Percentiles rank a stretch among this genome's conserved stretches.
Conservation (phyloP, 2,113 vertebrate genomes). For the Trematocara variabile region DNA sequence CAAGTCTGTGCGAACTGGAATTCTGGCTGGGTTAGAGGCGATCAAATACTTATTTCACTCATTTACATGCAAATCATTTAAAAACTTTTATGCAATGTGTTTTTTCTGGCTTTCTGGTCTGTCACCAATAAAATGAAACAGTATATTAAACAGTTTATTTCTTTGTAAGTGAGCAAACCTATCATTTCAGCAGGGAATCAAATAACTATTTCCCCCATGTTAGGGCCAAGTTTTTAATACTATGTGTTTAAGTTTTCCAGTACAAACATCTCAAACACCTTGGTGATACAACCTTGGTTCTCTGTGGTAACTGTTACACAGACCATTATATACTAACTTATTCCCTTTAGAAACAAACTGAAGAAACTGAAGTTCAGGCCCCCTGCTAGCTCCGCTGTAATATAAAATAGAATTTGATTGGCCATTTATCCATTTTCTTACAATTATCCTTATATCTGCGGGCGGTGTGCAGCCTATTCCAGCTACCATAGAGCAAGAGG, state of each 20-base stretch:
- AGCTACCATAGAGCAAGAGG: neutral
- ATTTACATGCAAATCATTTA: neutral
- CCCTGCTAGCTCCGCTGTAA: accelerated
- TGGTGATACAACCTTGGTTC: neutral
- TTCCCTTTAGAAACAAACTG: neutral
- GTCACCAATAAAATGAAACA: neutral
- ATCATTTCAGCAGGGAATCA: neutral
- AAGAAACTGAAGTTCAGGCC: neutral
- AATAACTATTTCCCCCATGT: neutral
- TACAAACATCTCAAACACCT: neutral
- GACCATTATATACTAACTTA: neutral
- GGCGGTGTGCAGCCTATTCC: neutral
- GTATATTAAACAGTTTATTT: neutral
- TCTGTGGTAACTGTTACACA: neutral
- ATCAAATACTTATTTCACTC: neutral
- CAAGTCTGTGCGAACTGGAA: neutral
- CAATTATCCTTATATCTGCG: accelerated
- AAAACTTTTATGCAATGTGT: neutral
- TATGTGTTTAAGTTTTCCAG: neutral
- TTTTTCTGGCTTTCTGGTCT: neutral
- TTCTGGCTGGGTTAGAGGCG: neutral
- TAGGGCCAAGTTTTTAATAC: neutral
- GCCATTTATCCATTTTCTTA: neutral
- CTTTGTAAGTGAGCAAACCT: neutral
- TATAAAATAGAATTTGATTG: neutral